Percentiles rank a stretch among this genome's conserved stretches.
phyloP scores from a whole-genome alignment of 2,113 vertebrate genomes.

The Panurus biarmicus region DNA sequence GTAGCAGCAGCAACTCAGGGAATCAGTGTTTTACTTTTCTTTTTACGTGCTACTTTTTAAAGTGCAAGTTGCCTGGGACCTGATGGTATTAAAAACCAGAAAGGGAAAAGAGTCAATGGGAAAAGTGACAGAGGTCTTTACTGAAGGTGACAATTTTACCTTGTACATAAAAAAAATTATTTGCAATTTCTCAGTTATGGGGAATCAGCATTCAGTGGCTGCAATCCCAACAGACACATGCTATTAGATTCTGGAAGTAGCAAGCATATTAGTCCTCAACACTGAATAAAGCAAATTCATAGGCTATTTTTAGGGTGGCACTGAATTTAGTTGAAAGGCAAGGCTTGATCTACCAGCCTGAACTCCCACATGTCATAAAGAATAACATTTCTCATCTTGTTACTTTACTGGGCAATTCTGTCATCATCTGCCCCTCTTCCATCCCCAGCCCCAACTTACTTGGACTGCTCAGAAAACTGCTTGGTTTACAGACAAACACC shows the following conservation, averaged over 20 bases:
- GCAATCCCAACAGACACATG: neutral
- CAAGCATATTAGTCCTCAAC: neutral
- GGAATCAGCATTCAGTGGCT: neutral
- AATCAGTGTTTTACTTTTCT: neutral
- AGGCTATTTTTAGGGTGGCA: neutral
- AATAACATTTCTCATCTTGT: neutral
- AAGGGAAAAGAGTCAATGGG: neutral
- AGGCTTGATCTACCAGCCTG: neutral
- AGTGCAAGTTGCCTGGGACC: neutral
- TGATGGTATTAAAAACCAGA: neutral
- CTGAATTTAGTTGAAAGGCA: neutral
- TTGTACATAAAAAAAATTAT: neutral
- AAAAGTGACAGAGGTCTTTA: neutral
- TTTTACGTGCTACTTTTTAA: neutral
- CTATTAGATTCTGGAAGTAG: neutral
- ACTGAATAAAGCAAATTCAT: neutral
- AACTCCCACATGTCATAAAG: neutral
- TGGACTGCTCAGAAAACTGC: neutral
- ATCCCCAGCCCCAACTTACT: neutral
- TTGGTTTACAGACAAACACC: neutral
- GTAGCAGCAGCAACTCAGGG: neutral
- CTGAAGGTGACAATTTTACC: neutral
- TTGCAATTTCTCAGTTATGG: neutral
- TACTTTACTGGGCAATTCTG: neutral
- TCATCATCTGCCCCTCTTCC: neutral